These are phyloP conservation scores for Jaculus jaculus DNA, from an alignment of 2,113 vertebrate genomes.

Conservation along the genomic window DNA sequence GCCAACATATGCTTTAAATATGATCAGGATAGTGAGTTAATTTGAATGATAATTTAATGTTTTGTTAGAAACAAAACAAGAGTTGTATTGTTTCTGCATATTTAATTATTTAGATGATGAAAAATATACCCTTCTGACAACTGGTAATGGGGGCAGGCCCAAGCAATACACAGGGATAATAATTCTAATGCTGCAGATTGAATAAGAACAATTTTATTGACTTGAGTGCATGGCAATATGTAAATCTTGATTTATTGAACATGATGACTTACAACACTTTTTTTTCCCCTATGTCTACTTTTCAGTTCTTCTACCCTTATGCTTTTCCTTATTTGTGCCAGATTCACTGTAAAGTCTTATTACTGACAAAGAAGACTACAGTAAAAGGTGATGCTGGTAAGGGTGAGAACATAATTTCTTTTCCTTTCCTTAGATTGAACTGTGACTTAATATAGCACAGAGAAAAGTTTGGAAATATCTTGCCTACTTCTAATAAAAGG, in stretches of 20 bases:
- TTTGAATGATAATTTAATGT: slow-evolving; percentile 37
- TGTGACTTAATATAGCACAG: neutral
- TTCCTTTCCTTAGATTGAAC: slow-evolving; percentile 20
- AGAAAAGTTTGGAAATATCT: neutral
- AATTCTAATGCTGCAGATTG: neutral
- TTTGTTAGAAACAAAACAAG: slow-evolving; percentile 27
- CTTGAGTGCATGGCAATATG: neutral
- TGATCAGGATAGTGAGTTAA: neutral
- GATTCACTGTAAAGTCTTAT: slow-evolving; percentile 32
- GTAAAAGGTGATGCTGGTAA: neutral
- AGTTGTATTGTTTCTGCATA: neutral
- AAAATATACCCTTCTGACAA: neutral
- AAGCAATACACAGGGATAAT: neutral
- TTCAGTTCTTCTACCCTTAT: neutral
- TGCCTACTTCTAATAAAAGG: slow-evolving; percentile 20
- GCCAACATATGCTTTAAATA: neutral
- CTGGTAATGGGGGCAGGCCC: neutral
- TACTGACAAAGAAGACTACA: neutral
- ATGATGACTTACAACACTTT: neutral
- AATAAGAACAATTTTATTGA: neutral
- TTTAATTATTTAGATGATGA: slow-evolving; percentile 9
- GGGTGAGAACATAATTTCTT: neutral
- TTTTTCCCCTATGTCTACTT: neutral
- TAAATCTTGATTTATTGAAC: neutral
- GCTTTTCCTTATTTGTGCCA: neutral